Evolutionary conservation across 2,113 vertebrate genomes (phyloP).

Genomic region (Lichenostomus cassidix): DNA sequence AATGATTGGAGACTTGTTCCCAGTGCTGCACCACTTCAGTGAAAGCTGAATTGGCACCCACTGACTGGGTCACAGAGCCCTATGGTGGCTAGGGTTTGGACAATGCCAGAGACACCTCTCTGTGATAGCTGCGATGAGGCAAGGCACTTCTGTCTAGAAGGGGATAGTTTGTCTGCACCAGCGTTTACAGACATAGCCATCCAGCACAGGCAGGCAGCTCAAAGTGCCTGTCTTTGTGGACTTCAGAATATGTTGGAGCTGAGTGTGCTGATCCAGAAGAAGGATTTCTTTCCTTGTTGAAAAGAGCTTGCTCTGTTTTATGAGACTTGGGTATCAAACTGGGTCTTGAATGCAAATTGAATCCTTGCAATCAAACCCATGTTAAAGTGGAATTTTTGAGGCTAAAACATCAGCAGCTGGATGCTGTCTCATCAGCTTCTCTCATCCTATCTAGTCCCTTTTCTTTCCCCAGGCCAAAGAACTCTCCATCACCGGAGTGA

Average conservation of each 20-base stretch:
- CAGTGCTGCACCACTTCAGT: not conserved
- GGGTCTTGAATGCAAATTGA: not conserved
- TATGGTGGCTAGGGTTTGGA: not conserved
- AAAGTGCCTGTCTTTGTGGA: not conserved
- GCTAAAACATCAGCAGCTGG: not conserved
- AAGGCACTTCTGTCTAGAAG: not conserved
- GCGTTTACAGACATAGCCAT: not conserved
- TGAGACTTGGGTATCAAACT: not conserved
- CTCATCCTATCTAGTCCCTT: not conserved
- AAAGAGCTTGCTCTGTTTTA: not conserved
- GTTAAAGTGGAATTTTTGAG: not conserved
- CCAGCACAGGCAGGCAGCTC: not conserved
- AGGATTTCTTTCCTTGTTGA: not conserved
- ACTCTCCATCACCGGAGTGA: conserved; percentile 89
- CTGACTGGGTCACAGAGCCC: not conserved
- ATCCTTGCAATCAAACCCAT: not conserved
- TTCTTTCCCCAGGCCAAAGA: conserved; percentile 83
- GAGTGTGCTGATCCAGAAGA: not conserved
- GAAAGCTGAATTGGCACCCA: not conserved
- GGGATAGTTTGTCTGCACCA: not conserved
- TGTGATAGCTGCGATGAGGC: not conserved
- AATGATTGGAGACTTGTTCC: not conserved
- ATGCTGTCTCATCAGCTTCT: not conserved
- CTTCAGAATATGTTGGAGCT: not conserved
- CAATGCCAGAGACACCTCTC: not conserved